Evolutionary conservation across 2,113 vertebrate genomes (phyloP).

Genomic region (Lophura nycthemera): DNA sequence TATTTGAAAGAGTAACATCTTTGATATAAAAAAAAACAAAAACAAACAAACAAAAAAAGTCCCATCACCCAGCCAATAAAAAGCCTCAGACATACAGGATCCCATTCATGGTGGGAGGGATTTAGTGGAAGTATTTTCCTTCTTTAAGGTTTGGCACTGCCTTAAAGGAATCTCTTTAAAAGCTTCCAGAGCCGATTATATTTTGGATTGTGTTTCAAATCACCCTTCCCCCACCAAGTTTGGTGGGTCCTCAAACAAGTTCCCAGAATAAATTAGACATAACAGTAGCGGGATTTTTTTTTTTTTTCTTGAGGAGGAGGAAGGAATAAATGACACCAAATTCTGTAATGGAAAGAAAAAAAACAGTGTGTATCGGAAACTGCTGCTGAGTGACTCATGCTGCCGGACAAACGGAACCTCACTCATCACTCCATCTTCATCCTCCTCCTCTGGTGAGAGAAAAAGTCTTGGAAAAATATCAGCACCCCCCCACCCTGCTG

Average conservation of each 20-base stretch:
- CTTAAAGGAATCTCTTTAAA: conserved; percentile 73
- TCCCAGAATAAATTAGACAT: conserved; percentile 75
- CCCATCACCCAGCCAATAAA: conserved; percentile 67
- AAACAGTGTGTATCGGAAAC: conserved; percentile 64
- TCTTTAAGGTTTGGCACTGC: conserved; percentile 69
- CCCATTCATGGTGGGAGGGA: conserved; percentile 65
- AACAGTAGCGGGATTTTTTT: conserved; percentile 28
- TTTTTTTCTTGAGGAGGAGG: not conserved
- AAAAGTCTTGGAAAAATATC: conserved; percentile 77
- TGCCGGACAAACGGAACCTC: conserved; percentile 76
- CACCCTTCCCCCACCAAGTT: conserved; percentile 42
- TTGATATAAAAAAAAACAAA: conserved; percentile 63
- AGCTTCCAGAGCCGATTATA: conserved; percentile 73
- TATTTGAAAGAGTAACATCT: conserved; percentile 70
- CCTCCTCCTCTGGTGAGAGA: conserved; percentile 70
- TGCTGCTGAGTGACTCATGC: conserved; percentile 74
- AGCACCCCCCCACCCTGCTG: not conserved
- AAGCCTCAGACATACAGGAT: conserved; percentile 70
- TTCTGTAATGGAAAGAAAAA: conserved; percentile 57
- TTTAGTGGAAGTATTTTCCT: conserved; percentile 72
- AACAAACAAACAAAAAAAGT: not conserved
- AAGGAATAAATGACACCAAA: conserved; percentile 64
- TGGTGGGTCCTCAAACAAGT: conserved; percentile 61
- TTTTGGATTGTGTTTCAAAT: conserved; percentile 77
- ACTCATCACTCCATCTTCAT: conserved; percentile 78